Percentiles rank a stretch among this genome's conserved stretches.
Conservation (phyloP, 1,140 invertebrate genomes). For the Cotesia chilonis region DNA sequence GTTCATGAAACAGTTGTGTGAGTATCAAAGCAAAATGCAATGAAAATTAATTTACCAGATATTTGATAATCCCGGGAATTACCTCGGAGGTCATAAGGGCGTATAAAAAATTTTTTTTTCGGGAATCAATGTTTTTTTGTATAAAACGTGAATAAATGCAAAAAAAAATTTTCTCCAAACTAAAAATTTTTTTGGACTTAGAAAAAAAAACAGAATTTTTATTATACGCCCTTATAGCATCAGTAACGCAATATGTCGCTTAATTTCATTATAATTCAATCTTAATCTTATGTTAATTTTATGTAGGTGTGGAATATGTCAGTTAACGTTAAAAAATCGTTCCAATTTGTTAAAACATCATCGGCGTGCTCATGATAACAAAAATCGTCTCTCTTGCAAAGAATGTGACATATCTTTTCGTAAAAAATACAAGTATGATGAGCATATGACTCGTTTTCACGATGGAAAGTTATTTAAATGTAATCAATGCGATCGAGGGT, state of each 20-base stretch:
- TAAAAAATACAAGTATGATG: conserved; percentile 41
- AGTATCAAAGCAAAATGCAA: conserved; percentile 13
- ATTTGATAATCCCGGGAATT: conserved; percentile 4
- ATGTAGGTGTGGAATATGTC: conserved; percentile 46
- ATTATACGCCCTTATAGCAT: no score
- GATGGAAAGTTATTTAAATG: conserved; percentile 39
- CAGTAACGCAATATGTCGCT: no score
- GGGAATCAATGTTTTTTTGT: no score
- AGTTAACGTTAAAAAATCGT: conserved; percentile 39
- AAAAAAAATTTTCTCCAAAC: no score
- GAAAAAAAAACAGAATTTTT: no score
- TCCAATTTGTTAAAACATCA: conserved; percentile 51
- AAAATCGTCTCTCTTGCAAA: conserved; percentile 43
- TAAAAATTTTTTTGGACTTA: no score
- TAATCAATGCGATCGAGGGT: conserved; percentile 37
- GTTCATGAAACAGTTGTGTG: conserved; percentile 2
- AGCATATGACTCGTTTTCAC: conserved; percentile 43
- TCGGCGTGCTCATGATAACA: conserved; percentile 39
- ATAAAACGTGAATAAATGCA: no score
- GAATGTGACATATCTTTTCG: conserved; percentile 45
- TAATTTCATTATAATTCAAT: no score
- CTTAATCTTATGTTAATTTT: neutral
- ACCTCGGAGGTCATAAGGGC: no score
- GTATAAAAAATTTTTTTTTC: no score
- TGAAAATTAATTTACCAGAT: conserved; percentile 8